phyloP scores from a whole-genome alignment of 2,888 invertebrate genomes.

The Agrenia bidenticulata region DNA sequence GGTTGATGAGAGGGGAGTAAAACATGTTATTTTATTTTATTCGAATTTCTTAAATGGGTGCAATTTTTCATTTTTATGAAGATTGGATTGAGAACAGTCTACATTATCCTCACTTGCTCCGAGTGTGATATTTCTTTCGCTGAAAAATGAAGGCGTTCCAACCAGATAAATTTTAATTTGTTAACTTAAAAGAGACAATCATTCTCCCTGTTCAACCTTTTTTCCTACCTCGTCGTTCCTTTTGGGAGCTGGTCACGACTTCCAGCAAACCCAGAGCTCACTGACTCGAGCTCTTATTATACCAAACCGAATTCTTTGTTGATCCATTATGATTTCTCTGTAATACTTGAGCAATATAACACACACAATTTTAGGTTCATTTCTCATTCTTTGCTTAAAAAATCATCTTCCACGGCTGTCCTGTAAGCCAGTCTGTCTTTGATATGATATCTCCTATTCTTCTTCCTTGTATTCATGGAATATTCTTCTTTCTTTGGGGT shows the following conservation, averaged over 20 bases:
- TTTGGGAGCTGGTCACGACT: conserved; percentile 52
- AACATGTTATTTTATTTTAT: conserved; percentile 24
- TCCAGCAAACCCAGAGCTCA: conserved; percentile 1
- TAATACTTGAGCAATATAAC: not conserved
- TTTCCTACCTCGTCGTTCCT: conserved; percentile 28
- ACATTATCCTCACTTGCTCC: not conserved
- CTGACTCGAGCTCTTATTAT: not conserved
- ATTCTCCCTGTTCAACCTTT: conserved; percentile 48
- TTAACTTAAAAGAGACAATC: conserved; percentile 54
- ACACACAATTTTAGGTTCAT: conserved; percentile 9
- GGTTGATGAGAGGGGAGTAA: conserved; percentile 27
- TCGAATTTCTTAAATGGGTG: conserved; percentile 27
- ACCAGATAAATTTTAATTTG: conserved; percentile 54
- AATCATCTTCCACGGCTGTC: conserved; percentile 15
- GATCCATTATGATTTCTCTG: not conserved
- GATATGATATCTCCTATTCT: conserved; percentile 10
- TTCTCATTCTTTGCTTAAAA: conserved; percentile 13
- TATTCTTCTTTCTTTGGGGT: not conserved
- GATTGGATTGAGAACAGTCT: conserved; percentile 8
- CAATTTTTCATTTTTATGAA: conserved; percentile 38
- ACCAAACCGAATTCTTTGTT: conserved; percentile 5
- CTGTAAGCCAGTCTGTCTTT: not conserved
- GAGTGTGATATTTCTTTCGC: conserved; percentile 19
- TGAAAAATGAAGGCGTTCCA: conserved; percentile 46
- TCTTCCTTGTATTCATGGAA: not conserved